Base-by-base conservation (phyloP, 2,888 invertebrate species). In the Cynaeus angustus region DNA sequence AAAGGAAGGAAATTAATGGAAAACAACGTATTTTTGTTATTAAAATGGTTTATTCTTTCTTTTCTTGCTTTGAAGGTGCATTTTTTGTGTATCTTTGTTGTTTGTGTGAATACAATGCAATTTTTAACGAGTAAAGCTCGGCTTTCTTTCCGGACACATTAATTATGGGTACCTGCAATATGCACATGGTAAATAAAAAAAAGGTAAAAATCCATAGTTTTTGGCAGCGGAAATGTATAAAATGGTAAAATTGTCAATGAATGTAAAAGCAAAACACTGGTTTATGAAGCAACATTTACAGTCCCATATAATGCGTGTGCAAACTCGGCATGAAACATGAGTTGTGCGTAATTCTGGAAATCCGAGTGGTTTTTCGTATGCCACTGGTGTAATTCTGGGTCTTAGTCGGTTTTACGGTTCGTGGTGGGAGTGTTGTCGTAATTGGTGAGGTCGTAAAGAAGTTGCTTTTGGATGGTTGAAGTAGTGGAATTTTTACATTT, bases 381-480 rank as follows among this genome's bases (percentile, higher is more conserved):
- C 48, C 38, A 7, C 21, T 59, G 10, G 37, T 26, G 52, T 46
- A 46, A 48, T 50, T 50, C 12, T 16, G 8, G 45, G 30, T 12
- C 46, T 50, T 55, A 55, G 56, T 13, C 14, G 55, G 41, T 56
- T 65, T 65, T 55, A 43, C 45, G n/a, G 46, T 21, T 12, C 30
- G 48, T 50, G 8, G 52, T 52, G 48, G 55, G 38, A 55, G 41
- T 55, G 58, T 43, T 55, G 52, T 38, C 12, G 55, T 66, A 66
- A 66, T 66, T 66, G 66, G 48, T 43, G 28, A 58, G 41, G 50
- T 66, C 66, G 58, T 66, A 66, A 66, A 66, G 58, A 66, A 56
- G 66, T 66, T 45, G 46, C 66, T 37, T 45, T 37, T 37, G 45
- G 64, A 43, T 64, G 64, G 43, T 14, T 43, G 41, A 30, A 53